Percentiles rank a stretch among this genome's conserved stretches.
phyloP scores from a whole-genome alignment of 2,888 invertebrate species.

The Boloria selene region DNA sequence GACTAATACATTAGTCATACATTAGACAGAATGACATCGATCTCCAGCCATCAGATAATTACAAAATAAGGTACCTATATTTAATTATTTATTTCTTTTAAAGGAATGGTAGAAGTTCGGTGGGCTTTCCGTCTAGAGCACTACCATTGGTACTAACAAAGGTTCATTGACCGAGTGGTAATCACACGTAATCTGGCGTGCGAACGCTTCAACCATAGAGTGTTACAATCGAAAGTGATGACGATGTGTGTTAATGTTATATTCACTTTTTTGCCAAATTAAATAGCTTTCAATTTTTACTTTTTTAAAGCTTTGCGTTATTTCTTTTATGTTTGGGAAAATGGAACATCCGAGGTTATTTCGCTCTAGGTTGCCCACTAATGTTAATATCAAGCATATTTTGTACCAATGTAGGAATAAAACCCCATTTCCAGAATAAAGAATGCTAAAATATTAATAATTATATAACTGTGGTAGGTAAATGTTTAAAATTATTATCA shows the following conservation, averaged over 20 bases:
- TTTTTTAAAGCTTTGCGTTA: background rate
- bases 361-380: no score
- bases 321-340: no score
- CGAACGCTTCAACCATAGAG: conserved; percentile 56
- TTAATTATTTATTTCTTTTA: background rate
- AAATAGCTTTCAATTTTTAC: conserved; percentile 5
- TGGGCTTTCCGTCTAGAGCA: background rate
- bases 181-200: conserved; percentile 72
- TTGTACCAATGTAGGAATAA: no score
- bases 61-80: background rate
- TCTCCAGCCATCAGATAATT: background rate
- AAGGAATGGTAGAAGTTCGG: conserved; percentile 3
- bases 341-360: no score
- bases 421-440: no score
- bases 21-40: background rate
- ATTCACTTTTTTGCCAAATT: conserved; percentile 1
- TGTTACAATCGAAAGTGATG: conserved; percentile 74
- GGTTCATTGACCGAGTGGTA: conserved; percentile 64
- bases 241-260: conserved; percentile 37
- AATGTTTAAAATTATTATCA: background rate
- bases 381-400: no score
- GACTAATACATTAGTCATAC: conserved; percentile 5
- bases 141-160: conserved; percentile 32
- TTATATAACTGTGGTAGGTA: background rate
- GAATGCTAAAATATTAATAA: no score